These are phyloP conservation scores for Phthorimaea operculella DNA, from an alignment of 1,140 invertebrate genomes.

Conservation along the genomic window DNA sequence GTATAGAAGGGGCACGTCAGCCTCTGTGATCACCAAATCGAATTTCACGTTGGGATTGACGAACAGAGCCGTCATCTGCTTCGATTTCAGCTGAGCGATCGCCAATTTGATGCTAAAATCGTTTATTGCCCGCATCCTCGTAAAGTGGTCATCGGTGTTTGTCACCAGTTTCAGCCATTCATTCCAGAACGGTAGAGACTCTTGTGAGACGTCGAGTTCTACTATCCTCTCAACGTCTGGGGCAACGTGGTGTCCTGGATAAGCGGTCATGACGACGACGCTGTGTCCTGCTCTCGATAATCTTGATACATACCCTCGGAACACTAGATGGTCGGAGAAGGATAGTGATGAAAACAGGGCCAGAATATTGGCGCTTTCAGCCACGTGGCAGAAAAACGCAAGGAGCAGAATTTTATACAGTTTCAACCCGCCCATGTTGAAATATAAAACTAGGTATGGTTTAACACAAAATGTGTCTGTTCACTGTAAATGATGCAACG, in stretches of 20 bases:
- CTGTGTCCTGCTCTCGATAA: conserved; percentile 43
- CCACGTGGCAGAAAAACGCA: conserved; percentile 21
- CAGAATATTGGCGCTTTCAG: conserved; percentile 44
- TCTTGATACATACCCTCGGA: conserved; percentile 40
- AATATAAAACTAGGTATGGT: background rate
- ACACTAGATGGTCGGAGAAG: conserved; percentile 52
- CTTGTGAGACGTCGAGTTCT: conserved; percentile 43
- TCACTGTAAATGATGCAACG: background rate
- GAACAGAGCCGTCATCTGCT: conserved; percentile 44
- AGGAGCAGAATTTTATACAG: conserved; percentile 27
- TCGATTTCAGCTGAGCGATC: conserved; percentile 48
- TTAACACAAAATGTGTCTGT: background rate
- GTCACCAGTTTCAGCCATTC: conserved; percentile 40
- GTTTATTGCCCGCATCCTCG: conserved; percentile 34
- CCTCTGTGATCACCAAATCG: conserved; percentile 56
- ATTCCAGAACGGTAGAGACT: conserved; percentile 42
- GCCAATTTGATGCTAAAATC: conserved; percentile 45
- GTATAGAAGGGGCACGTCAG: conserved; percentile 53
- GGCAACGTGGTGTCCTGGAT: conserved; percentile 47
- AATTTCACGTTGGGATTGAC: conserved; percentile 54
- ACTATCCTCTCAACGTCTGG: conserved; percentile 45
- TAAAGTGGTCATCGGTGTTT: conserved; percentile 45
- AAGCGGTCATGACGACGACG: conserved; percentile 54
- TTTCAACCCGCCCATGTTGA: conserved; percentile 26
- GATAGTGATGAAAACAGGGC: conserved; percentile 56